These are phyloP conservation scores for Misgurnus anguillicaudatus DNA, from an alignment of 2,113 vertebrate species.

Conservation along the genomic window DNA sequence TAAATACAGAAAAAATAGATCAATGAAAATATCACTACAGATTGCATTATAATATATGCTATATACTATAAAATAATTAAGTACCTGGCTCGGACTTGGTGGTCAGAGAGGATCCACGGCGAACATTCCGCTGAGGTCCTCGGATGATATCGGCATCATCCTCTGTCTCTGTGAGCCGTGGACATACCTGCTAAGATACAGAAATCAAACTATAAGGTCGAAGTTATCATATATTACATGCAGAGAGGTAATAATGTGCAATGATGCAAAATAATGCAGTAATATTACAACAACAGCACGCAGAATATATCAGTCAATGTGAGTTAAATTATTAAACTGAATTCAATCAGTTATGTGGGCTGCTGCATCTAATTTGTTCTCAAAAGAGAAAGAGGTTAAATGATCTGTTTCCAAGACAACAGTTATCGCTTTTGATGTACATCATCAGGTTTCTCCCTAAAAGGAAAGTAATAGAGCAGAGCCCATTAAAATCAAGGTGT, in stretches of 20 bases:
- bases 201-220: not conserved
- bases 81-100: conserved; percentile 75
- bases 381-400: conserved; percentile 7
- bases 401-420: conserved; percentile 34
- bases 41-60: not conserved
- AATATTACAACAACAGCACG: conserved; percentile 26
- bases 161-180: conserved; percentile 23
- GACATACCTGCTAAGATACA: not conserved
- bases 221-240: not conserved
- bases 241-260: conserved; percentile 6
- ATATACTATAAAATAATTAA: too few species aligned
- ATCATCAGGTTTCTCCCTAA: conserved; percentile 34
- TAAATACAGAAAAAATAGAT: conserved; percentile 39
- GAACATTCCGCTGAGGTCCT: conserved; percentile 32
- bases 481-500: conserved; percentile 15
- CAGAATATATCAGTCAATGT: conserved; percentile 24
- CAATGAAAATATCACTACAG: not conserved
- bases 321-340: not conserved
- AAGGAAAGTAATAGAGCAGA: conserved; percentile 11
- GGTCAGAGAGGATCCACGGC: conserved; percentile 55
- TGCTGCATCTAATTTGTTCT: conserved; percentile 39
- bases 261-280: conserved; percentile 1
- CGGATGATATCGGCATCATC: conserved; percentile 59
- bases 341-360: conserved; percentile 13
- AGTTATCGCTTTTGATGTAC: conserved; percentile 25